Base-by-base conservation (phyloP, 1,140 invertebrate species). In the Atta colombica region DNA sequence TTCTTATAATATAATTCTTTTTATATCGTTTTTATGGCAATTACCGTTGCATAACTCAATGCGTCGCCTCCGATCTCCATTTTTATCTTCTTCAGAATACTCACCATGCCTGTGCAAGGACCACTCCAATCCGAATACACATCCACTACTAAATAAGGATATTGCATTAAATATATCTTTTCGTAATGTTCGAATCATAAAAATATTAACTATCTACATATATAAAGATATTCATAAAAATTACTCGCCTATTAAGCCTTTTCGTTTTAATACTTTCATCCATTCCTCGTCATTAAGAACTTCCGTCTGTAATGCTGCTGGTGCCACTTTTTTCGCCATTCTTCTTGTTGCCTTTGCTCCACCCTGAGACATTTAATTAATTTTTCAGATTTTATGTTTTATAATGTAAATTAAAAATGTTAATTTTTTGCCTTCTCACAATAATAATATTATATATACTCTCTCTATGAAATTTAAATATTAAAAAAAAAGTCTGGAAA, bases 51-150 rank as follows among this genome's bases (percentile, higher is more conserved):
- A 86, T 98, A 96, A 89, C 97, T 97, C 31, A 99, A 94, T 86
- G 97, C 96, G 92, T 98, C 98, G 74, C 98, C 98, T 14, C 98
- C 98, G 3, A 98, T 93, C 95, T 99, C 98, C 93, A 99, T 97
- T 94, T 99, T 99, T 61, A 99, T 96, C 95, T 98, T 98, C 90
- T 98, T 98, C 85, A 99, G 96, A 93, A 97, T 98, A 86, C 97
- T 97, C 35, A 98, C 96, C 97, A 99, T 98, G 39, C 97, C 98
- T 78, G 97, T 95, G 92, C 98, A 99, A 0, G 98, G 98, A 8
- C 98, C 98, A 93, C 98, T 98, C 98, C 98, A 99, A 86, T 98
- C 98, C n/a, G 98, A 97, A 94, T 98, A 99, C 39, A 99, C 96
- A 94, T 99, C 98, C 28, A 98, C 96, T 86, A 99, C 98, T 98